phyloP scores from a whole-genome alignment of 2,888 invertebrate genomes.

The Mesoligia furuncula region DNA sequence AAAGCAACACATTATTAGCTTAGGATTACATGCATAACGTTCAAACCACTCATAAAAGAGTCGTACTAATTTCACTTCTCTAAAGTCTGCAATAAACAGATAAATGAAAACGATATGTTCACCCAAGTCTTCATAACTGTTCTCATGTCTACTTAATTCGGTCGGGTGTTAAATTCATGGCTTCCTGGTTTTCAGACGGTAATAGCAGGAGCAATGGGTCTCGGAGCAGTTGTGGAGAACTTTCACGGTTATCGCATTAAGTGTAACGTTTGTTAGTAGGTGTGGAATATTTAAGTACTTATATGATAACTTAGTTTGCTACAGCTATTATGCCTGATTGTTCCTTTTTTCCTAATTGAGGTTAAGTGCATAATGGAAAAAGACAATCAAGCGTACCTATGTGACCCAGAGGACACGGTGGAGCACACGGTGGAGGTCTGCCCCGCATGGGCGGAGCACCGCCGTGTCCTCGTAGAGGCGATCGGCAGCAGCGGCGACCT shows the following conservation, averaged over 20 bases:
- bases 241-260: conserved; percentile 10
- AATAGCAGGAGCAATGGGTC: conserved; percentile 10
- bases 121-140: conserved; percentile 24
- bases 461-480: too few species aligned
- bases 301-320: background rate
- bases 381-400: background rate
- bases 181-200: conserved; percentile 14
- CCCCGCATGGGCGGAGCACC: too few species aligned
- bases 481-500: too few species aligned
- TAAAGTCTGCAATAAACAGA: conserved; percentile 13
- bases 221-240: background rate
- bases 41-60: background rate
- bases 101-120: conserved; percentile 41
- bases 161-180: conserved; percentile 28
- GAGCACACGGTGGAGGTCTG: too few species aligned
- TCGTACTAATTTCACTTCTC: conserved; percentile 5
- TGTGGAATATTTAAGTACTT: background rate
- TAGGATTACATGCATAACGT: background rate
- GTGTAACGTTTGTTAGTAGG: conserved; percentile 20
- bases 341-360: background rate
- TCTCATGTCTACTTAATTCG: conserved; percentile 18
- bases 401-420: too few species aligned
- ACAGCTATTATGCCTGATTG: background rate
- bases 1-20: background rate
- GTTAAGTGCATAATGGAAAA: background rate